phyloP scores from a whole-genome alignment of 2,113 vertebrate genomes.

The Myiozetetes cayanensis region DNA sequence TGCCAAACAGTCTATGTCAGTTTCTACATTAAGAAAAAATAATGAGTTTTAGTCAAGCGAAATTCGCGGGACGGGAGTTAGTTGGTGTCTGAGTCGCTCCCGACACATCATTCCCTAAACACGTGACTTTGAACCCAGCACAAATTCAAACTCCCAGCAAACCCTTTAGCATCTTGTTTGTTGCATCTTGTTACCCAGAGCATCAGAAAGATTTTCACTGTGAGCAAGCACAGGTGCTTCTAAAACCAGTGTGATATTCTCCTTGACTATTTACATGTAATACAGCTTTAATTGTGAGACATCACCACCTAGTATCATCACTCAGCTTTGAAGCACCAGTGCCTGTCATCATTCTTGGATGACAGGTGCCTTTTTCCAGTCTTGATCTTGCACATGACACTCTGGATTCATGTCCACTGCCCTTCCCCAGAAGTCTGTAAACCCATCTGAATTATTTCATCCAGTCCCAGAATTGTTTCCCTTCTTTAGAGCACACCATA shows the following conservation, averaged over 20 bases:
- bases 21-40: neutral
- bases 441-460: neutral
- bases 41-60: neutral
- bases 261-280: neutral
- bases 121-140: neutral
- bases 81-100: neutral
- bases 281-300: neutral
- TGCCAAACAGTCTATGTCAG: neutral
- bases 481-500: accelerated
- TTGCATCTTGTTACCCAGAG: neutral
- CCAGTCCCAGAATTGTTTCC: neutral
- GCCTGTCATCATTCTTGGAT: neutral
- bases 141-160: neutral
- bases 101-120: neutral
- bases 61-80: accelerated
- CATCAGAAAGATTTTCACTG: neutral
- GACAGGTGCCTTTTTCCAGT: neutral
- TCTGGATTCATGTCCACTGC: accelerated
- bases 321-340: neutral
- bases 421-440: neutral
- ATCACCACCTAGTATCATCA: accelerated
- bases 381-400: neutral
- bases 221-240: neutral
- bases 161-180: neutral
- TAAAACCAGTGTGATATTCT: neutral